Evolutionary conservation across 2,113 vertebrate genomes (phyloP), one percentile per base, ranked within the genome.

Genomic region (Aspiorhynchus laticeps): DNA sequence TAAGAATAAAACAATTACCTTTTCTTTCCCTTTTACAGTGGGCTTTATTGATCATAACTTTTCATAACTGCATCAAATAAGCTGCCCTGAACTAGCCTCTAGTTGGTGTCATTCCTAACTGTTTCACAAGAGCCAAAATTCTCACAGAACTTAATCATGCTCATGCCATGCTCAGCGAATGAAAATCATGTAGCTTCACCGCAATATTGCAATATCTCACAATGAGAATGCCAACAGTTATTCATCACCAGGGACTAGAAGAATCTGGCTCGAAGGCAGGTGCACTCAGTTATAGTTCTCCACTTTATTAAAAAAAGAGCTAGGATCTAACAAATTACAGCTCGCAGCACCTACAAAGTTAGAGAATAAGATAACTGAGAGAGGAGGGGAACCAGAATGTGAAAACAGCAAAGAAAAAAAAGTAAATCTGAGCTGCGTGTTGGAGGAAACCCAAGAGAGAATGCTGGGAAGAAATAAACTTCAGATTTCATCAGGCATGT

Each of bases 221-320:
- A 80, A 69, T 88, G 33, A 26, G 71, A 85, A 88, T 53, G 84
- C 31, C 79, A 84, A 61, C 38, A 74, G n/a, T 28, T 86, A 86
- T 86, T 83, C 46, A 78, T 83, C 80, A 88, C 77, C 48, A 41
- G 61, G 28, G 65, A 69, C 73, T 61, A 65, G n/a, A n/a, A n/a
- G n/a, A n/a, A n/a, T 71, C 41, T 56, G 15, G 43, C 85, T 86
- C 15, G 24, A 53, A 74, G 41, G 31, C 81, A 61, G 14, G 71
- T 21, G 63, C 3, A 9, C 61, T 78, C 48, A 4, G 48, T 71
- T 88, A 88, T 73, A 86, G 19, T 69, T 83, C 63, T 61, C 14
- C 24, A 53, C 61, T 74, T 86, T 88, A 61, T 74, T 79, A 61
- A 51, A 81, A 74, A 75, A 83, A 84, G 24, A 84, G 19, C 53